Base-by-base conservation (phyloP, 2,888 invertebrate genomes). In the Temnothorax rugatulus region DNA sequence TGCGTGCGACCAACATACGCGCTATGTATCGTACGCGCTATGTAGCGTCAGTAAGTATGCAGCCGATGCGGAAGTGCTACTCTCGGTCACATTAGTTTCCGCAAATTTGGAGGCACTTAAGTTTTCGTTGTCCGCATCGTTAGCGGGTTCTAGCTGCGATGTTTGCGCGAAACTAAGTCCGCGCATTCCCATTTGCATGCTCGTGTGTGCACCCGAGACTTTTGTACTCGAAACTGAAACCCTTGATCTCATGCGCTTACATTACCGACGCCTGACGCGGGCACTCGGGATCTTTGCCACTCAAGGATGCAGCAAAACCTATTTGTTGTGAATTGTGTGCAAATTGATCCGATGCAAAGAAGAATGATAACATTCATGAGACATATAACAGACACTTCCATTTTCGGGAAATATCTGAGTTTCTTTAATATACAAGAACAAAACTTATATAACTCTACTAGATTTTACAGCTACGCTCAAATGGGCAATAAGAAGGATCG, bases 31-130 rank as follows among this genome's bases (percentile, higher is more conserved):
- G 52, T 57, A 47, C 57, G 75, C n/a, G n/a, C n/a, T n/a, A n/a
- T n/a, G n/a, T 34, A 54, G 1, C 86, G 84, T 85, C 84, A 61
- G 69, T 86, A 83, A 84, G 82, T 79, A 82, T 82, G 79, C 76
- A 71, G 50, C 15, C 38, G 61, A 52, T 21, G 68, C 47, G 71
- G 84, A 69, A 69, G 75, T 38, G n/a, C 77, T 69, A 82, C 68
- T 61, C 29, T 69, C 64, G 61, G 73, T 21, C 52, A 50, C 69
- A 75, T 82, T 83, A 73, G 83, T 82, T 86, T 73, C 87, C 84
- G 29, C 73, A 59, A 89, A 87, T 88, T 90, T 81, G 61, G 57
- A 83, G 25, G 11, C 71, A 41, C 29, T 69, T 63, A 84, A 87
- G 85, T 86, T 86, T 84, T 75, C 54, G 18, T 41, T 57, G 66